Evolutionary conservation across 2,888 invertebrate genomes (phyloP), one percentile per base, ranked within the genome.

Genomic region (Morinoia aosen): DNA sequence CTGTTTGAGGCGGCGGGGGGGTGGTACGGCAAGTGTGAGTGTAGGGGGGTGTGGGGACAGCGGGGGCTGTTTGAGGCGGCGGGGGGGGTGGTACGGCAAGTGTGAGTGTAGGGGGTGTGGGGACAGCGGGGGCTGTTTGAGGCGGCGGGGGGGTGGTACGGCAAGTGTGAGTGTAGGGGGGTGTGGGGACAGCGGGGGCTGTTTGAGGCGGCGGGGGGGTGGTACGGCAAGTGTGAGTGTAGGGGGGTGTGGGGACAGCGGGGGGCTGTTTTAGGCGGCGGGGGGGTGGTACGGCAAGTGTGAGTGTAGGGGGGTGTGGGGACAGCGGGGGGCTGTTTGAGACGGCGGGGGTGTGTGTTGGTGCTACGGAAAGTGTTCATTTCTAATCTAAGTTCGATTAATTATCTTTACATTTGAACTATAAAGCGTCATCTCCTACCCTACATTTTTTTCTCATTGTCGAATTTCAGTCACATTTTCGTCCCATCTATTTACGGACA

Each of bases 221-320:
- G 98, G 98, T 98, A 98, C 48, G 98, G 98, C 96, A 98, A 98
- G n/a, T n/a, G n/a, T n/a, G n/a, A n/a, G n/a, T n/a, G n/a, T n/a
- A n/a, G n/a, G n/a, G n/a, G n/a, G n/a, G n/a, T 99, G 99, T 97
- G 97, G 98, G 12, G 99, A 99, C 96, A 98, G 98, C 97, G 99
- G 98, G 10, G 97, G 98, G 0, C 98, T 99, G 40, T 98, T 99
- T 96, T 99, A 99, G 97, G 98, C 99, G 8, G 98, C 98, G 58
- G 98, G 98, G 94, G 99, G 99, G 11, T 99, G 98, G 98, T 98
- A 98, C 48, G 98, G 98, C 96, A 98, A 98, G n/a, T n/a, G n/a
- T n/a, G n/a, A n/a, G n/a, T n/a, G n/a, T n/a, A n/a, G n/a, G n/a
- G n/a, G n/a, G n/a, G n/a, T 99, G 99, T 97, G 97, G 98, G 12